Evolutionary conservation across 2,888 invertebrate species (phyloP), one percentile per base, ranked within the genome.

Genomic region (Drosophila melanosoma): DNA sequence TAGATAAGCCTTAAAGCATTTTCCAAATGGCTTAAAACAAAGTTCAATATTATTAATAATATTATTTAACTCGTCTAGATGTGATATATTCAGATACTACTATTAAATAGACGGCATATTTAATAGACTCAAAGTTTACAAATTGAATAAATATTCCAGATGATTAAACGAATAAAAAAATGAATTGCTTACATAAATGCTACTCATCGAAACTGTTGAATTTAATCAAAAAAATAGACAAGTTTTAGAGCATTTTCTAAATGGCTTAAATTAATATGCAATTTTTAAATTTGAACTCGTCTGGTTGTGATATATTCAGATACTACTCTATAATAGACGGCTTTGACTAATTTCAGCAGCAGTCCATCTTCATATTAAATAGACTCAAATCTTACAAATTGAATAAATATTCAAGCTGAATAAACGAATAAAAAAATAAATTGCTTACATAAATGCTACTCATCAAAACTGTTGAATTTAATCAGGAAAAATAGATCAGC

Each of bases 121-220:
- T 8, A 29, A 8, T 12, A 48, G 10, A 7, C 23, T 17, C 17
- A 11, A 12, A 33, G 15, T 10, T 29, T 17, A 11, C 6, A 45
- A 32, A 45, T 8, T 6, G 49, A 58, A 65, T 48, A 57, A 48
- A 29, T 38, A 53, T 36, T 36, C 20, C 7, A 32, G 17, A 15
- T 53, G 53, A 70, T 70, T 26, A 69, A 69, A 8, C 32, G 10
- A 17, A 42, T n/a, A 23, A 29, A 20, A 29, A 26, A 26, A 26
- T 23, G 15, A 45, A 23, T 45, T 15, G 15, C 20, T 15, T 15
- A 23, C 20, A 23, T 45, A 45, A 45, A 52, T 52, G 52, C 52
- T 33, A 52, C 15, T 20, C 52, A 20, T 52, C n/a, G 8, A 15
- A 33, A 20, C 11, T 7, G 11, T n/a, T 29, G 12, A 7, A 12